Percentiles rank a stretch among this genome's conserved stretches.
Conservation (phyloP, 2,113 vertebrate species). For the Epinephelus lanceolatus region DNA sequence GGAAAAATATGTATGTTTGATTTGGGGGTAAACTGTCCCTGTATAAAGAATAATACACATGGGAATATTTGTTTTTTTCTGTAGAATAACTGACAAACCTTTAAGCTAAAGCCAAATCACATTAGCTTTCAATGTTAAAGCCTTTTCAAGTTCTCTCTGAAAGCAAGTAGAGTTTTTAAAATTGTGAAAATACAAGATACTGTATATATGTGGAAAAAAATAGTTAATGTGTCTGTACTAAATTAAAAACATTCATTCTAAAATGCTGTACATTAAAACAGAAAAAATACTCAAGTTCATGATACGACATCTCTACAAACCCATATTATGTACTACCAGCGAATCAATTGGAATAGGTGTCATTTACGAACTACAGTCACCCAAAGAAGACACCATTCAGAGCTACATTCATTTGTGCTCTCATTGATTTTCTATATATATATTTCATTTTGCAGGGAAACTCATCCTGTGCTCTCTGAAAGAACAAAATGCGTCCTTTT, state of each 20-base stretch:
- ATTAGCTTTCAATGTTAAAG: background rate
- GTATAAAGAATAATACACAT: background rate
- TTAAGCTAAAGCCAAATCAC: background rate
- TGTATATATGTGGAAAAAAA: background rate
- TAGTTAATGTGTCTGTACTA: background rate
- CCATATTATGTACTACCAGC: background rate
- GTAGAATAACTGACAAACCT: background rate
- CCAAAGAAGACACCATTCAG: background rate
- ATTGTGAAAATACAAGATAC: background rate
- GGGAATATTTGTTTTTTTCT: background rate
- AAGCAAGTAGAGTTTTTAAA: background rate
- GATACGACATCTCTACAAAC: background rate
- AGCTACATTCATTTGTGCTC: background rate
- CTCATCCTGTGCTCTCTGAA: background rate
- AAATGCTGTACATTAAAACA: background rate
- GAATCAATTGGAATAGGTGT: background rate
- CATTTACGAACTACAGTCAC: background rate
- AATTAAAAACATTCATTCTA: background rate
- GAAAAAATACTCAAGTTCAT: constrained; percentile 1
- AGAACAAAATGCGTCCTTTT: background rate
- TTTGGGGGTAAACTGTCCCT: no score
- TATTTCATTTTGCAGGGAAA: constrained; percentile 5
- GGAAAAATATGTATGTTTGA: no score
- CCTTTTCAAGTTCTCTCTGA: background rate
- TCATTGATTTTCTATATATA: background rate